Conservation (phyloP, 2,113 vertebrate genomes). For the Aptenodytes forsteri region DNA sequence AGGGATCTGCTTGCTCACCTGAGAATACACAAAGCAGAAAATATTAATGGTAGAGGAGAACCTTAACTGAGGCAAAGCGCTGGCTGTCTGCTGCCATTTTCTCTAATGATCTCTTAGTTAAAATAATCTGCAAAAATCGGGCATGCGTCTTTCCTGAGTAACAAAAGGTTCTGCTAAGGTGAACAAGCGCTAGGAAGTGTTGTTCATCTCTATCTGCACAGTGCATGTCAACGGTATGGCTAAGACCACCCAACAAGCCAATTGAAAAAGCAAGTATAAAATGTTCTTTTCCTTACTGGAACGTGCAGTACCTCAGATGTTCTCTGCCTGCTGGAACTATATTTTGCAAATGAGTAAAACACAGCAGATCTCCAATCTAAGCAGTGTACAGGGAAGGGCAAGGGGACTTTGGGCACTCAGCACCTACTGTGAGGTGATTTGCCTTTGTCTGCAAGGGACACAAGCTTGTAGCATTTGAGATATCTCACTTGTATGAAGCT, state of each 20-base stretch:
- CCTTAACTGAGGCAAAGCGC: background rate
- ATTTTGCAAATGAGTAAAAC: background rate
- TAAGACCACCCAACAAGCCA: background rate
- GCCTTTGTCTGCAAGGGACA: background rate
- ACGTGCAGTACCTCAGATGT: background rate
- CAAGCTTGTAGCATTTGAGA: background rate
- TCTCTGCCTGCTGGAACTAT: background rate
- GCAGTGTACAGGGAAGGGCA: background rate
- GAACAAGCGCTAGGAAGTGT: background rate
- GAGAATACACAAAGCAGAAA: background rate
- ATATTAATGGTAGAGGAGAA: background rate
- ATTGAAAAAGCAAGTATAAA: background rate
- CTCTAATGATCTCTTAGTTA: background rate
- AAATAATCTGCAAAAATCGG: background rate
- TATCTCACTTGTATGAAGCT: background rate
- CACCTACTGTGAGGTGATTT: background rate
- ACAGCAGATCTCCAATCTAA: background rate
- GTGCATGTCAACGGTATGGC: background rate
- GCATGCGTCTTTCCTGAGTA: background rate
- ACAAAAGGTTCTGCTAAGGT: background rate
- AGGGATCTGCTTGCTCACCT: slow-evolving; percentile 92
- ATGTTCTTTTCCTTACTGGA: background rate
- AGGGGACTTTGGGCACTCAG: accelerated
- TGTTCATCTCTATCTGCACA: background rate
- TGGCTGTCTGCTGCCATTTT: background rate